A percentile compares a stretch with the other conserved stretches of the same genome.
Evolutionary conservation across 2,113 vertebrate species (phyloP).

Genomic region (Fukomys damarensis): DNA sequence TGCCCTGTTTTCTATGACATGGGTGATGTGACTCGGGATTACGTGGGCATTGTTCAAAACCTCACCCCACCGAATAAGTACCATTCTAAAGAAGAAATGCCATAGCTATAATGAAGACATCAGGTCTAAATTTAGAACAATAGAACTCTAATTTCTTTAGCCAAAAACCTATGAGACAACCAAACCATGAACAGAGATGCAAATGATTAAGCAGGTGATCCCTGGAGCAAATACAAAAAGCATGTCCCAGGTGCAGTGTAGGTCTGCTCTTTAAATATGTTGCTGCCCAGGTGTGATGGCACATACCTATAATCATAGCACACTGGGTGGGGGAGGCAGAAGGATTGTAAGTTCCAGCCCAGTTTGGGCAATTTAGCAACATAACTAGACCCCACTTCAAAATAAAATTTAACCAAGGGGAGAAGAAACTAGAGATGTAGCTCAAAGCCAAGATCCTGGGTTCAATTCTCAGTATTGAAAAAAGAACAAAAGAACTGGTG

Average conservation of each 20-base stretch:
- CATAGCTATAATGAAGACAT: not conserved
- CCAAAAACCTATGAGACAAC: not conserved
- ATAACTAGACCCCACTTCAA: not conserved
- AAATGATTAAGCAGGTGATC: not conserved
- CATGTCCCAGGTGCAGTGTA: not conserved
- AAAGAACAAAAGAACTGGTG: not conserved
- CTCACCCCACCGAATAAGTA: not conserved
- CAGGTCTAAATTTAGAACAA: not conserved
- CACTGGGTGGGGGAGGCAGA: not conserved
- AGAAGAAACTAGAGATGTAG: not conserved
- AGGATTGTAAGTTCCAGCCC: not conserved
- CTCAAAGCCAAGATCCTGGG: not conserved
- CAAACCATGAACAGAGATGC: not conserved
- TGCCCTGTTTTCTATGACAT: constrained; percentile 27
- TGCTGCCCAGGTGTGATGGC: not conserved
- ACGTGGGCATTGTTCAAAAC: not conserved
- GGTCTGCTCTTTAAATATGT: not conserved
- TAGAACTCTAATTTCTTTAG: not conserved
- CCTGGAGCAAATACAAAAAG: not conserved
- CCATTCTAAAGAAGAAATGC: not conserved
- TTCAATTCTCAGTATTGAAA: not conserved
- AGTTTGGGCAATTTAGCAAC: not conserved
- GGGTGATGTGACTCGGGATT: not conserved
- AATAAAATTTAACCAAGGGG: not conserved
- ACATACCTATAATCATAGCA: not conserved